These are phyloP conservation scores for Cacoxenus indagator DNA, from an alignment of 2,888 invertebrate genomes.

Conservation along the genomic window DNA sequence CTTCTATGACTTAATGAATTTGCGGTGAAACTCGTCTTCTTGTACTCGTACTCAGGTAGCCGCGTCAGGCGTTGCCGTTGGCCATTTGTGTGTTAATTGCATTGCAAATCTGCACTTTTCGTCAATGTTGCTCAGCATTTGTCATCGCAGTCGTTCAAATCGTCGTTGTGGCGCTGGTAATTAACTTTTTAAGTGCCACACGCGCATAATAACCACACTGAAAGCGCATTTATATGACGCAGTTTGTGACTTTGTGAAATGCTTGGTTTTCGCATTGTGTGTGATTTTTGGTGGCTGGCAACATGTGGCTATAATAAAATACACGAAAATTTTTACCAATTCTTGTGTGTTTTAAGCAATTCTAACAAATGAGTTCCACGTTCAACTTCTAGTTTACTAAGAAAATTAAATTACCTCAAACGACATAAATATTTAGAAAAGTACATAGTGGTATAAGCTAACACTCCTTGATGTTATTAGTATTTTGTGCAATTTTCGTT, in stretches of 20 bases:
- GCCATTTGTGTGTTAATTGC: constrained; percentile 37
- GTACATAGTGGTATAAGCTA: too few species aligned
- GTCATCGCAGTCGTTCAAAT: background rate
- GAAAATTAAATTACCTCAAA: too few species aligned
- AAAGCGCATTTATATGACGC: constrained; percentile 18
- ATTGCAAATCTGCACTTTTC: constrained; percentile 38
- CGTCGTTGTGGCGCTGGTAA: constrained; percentile 20
- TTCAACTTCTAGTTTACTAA: too few species aligned
- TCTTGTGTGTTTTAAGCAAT: too few species aligned
- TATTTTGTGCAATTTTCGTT: too few species aligned
- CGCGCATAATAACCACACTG: background rate
- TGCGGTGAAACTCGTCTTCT: too few species aligned
- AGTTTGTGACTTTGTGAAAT: too few species aligned
- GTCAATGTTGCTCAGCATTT: background rate
- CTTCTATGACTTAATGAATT: too few species aligned
- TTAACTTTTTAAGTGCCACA: constrained; percentile 15
- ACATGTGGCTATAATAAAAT: background rate
- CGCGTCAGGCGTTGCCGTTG: background rate
- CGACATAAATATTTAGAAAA: too few species aligned
- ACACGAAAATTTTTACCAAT: background rate
- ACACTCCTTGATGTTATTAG: too few species aligned
- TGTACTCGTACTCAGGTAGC: constrained; percentile 18
- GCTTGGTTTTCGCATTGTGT: too few species aligned
- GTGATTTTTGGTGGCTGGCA: background rate
- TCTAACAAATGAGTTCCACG: too few species aligned